Evolutionary conservation across 2,113 vertebrate species (phyloP).

Genomic region (Dicerorhinus sumatrensis): DNA sequence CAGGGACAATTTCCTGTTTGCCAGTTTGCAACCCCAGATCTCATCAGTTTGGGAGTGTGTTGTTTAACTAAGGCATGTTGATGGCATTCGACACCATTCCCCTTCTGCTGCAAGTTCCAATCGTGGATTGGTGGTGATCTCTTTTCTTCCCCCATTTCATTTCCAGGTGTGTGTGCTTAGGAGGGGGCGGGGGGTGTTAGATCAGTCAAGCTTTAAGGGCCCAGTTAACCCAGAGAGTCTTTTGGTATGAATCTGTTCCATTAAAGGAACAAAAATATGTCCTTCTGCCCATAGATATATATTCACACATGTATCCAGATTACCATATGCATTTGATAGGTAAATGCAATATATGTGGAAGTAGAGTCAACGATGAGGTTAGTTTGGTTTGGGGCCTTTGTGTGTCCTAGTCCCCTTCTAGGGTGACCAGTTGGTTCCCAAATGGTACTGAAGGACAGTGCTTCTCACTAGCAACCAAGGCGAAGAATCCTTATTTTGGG

Average conservation of each 20-base stretch:
- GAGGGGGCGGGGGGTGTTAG: neutral
- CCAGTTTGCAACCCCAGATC: conserved; percentile 41
- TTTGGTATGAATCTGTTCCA: neutral
- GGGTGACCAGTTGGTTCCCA: neutral
- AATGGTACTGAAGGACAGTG: neutral
- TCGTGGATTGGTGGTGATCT: neutral
- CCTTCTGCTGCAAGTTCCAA: neutral
- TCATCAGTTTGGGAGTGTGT: neutral
- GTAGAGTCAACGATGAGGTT: neutral
- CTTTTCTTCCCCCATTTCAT: neutral
- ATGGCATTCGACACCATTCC: conserved; percentile 20
- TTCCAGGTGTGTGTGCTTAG: conserved; percentile 46
- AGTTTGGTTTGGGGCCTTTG: neutral
- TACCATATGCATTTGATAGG: neutral
- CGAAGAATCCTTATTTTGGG: neutral
- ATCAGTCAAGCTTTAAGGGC: neutral
- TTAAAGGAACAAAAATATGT: neutral
- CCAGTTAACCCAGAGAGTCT: neutral
- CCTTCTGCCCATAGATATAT: neutral
- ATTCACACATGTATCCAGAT: neutral
- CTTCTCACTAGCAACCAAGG: neutral
- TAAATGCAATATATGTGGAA: neutral
- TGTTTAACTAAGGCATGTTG: conserved; percentile 55
- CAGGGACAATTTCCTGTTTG: conserved; percentile 81
- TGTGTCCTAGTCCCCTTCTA: neutral